Evolutionary conservation across 2,797 vertebrate species (phyloP).

Genomic region (Monodelphis domestica): DNA sequence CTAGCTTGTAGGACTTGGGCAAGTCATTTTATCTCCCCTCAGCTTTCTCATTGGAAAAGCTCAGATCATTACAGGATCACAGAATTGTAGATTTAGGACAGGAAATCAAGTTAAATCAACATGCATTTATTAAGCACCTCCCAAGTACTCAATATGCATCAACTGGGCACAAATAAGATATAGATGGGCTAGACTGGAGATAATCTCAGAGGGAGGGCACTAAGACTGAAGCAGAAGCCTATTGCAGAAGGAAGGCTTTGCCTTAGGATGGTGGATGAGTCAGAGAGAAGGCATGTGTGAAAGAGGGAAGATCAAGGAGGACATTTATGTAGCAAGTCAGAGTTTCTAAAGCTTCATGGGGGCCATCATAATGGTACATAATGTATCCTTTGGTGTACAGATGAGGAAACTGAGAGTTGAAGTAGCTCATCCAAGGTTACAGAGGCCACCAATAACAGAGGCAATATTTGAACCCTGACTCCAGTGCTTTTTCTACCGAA

Average conservation of each 20-base stretch:
- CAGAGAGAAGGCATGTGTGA: not conserved
- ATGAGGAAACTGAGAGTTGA: not conserved
- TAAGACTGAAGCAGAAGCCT: not conserved
- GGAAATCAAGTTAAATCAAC: not conserved
- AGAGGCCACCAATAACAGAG: conserved; percentile 15
- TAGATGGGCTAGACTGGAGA: not conserved
- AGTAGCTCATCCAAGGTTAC: not conserved
- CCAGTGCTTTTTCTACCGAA: no score
- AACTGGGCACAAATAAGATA: not conserved
- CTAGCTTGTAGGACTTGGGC: not conserved
- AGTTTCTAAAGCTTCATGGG: no score
- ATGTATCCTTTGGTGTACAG: not conserved
- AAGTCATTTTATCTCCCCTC: not conserved
- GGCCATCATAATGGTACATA: no score
- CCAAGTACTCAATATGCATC: not conserved
- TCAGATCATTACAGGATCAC: not conserved
- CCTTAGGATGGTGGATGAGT: not conserved
- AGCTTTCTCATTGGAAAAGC: not conserved
- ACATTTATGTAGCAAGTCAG: no score
- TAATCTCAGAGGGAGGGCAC: not conserved
- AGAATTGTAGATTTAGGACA: not conserved
- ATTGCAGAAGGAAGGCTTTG: not conserved
- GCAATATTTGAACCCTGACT: not conserved
- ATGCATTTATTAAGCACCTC: not conserved
- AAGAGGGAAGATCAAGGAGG: not conserved